Evolutionary conservation across 2,797 vertebrate genomes (phyloP), one percentile per base, ranked within the genome.

Genomic region (Paguma larvata): DNA sequence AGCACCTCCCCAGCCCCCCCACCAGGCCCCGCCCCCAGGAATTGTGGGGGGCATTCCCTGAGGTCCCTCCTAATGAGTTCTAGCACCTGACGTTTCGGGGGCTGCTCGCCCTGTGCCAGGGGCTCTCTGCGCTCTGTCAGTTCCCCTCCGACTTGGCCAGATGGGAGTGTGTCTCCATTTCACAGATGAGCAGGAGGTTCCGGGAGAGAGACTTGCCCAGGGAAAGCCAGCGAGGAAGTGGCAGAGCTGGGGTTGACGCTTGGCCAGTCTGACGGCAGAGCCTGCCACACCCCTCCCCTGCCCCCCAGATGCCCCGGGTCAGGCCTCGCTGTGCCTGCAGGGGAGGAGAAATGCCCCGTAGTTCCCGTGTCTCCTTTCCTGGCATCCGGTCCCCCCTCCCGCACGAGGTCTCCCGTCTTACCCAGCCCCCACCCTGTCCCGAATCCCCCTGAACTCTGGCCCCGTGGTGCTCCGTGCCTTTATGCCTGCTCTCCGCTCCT

Each of bases 281-380:
- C 56, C 32, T 46, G 38, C 6, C 19, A 21, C 1, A 0, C 8
- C 51, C 11, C 6, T 25, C 15, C 67, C 23, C 27, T 5, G 11
- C 7, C 32, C 5, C 44, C 4, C 27, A 3, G 7, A 13, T 4
- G 10, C 23, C 27, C 65, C 80, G 32, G 44, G 12, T n/a, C 34
- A 15, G 78, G 38, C 12, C 46, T 12, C 12, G 7, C 44, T 9
- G 25, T 7, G 1, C 44, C 73, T 0, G 0, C 46, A 41, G 18
- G 32, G 16, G 21, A 86, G 32, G 34, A 56, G 72, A 46, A 11
- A 6, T 18, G 75, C 6, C 44, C 72, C 4, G 1, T 16, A 56
- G 10, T 38, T 65, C 11, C 91, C 3, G 14, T 8, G 25, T 89
- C 21, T 30, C 51, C 41, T 38, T 21, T 21, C 34, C 75, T 10